Evolutionary conservation across 2,797 vertebrate genomes (phyloP).

Genomic region (Toxotes lorentzi): DNA sequence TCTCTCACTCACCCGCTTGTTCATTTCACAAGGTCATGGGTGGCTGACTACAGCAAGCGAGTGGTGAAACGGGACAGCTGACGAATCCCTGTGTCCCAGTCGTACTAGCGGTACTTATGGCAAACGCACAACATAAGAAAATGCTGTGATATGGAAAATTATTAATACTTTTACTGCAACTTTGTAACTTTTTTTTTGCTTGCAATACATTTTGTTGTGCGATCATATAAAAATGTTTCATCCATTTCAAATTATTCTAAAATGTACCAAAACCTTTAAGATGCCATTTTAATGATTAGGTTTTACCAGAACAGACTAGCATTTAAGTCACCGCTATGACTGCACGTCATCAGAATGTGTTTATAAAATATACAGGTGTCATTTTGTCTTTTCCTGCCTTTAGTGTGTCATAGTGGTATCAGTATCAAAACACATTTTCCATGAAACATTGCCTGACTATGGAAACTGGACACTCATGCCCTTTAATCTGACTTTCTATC

Average conservation of each 20-base stretch:
- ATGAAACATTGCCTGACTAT: conserved; percentile 39
- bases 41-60: conserved; percentile 57
- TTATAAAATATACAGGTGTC: conserved; percentile 68
- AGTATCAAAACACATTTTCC: conserved; percentile 66
- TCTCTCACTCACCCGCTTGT: conserved; percentile 57
- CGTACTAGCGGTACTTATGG: conserved; percentile 11
- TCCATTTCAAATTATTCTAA: conserved; percentile 4
- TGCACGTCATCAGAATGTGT: conserved; percentile 38
- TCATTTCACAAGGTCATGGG: conserved; percentile 76
- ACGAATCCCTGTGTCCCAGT: conserved; percentile 52
- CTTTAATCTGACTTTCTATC: conserved; percentile 65
- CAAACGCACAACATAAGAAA: conserved; percentile 33
- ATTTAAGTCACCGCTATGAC: conserved; percentile 6
- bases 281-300: neutral
- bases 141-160: conserved; percentile 4
- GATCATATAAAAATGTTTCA: neutral
- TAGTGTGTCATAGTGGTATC: conserved; percentile 54
- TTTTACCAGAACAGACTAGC: neutral
- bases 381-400: conserved; percentile 48
- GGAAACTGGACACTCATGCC: conserved; percentile 52
- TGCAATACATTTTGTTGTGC: neutral
- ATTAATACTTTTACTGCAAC: conserved; percentile 6
- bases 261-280: neutral
- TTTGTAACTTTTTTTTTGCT: conserved; percentile 9
- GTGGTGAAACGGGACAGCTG: conserved; percentile 62